These are phyloP conservation scores for Tribolium madens DNA, from an alignment of 1,140 invertebrate genomes.

Conservation along the genomic window DNA sequence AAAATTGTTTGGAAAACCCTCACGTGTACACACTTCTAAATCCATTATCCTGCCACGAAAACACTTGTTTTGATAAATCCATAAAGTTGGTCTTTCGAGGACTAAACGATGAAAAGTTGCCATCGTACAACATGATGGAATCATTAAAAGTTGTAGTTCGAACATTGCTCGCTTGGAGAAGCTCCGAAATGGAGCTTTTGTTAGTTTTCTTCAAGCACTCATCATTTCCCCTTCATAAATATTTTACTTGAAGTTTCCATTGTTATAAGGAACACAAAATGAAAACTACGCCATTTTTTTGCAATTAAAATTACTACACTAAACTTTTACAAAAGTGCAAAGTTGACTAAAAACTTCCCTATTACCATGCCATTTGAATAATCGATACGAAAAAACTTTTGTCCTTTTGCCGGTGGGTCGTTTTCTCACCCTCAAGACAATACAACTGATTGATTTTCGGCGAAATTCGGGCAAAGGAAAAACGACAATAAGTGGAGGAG, in stretches of 20 bases:
- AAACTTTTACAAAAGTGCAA: neutral
- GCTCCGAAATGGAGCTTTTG: conserved; percentile 28
- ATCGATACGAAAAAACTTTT: neutral
- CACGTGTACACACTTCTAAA: neutral
- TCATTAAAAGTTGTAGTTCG: conserved; percentile 37
- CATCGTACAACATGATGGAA: conserved; percentile 14
- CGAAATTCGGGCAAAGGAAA: neutral
- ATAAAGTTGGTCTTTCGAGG: conserved; percentile 9
- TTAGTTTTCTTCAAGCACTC: conserved; percentile 19
- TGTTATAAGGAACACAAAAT: neutral
- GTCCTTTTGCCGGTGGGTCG: neutral
- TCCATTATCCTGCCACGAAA: neutral
- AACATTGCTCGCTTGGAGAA: conserved; percentile 3
- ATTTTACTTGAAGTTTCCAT: conserved; percentile 16
- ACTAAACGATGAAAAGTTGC: conserved; percentile 2
- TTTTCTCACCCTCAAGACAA: neutral
- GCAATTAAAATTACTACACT: neutral
- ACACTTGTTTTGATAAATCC: conserved; percentile 33
- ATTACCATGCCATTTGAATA: neutral
- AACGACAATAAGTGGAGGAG: no score
- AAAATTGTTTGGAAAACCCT: neutral
- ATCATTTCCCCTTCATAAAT: conserved; percentile 23
- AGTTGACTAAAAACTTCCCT: neutral
- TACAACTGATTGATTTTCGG: neutral
- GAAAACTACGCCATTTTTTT: neutral